Conservation (phyloP, 2,797 vertebrate species). For the Lepidocolaptes lacrymiger region DNA sequence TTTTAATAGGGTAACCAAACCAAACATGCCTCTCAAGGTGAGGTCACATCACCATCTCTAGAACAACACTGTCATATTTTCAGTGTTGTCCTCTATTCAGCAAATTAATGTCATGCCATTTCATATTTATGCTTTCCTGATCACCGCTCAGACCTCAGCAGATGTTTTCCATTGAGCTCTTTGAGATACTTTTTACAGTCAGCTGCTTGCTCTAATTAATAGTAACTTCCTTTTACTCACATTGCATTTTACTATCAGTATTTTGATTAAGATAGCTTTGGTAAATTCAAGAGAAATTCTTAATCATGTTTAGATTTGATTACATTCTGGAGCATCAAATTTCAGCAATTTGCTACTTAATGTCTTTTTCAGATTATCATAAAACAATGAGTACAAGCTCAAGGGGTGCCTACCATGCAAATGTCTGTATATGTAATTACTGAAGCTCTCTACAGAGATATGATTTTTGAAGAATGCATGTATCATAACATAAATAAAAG, state of each 20-base stretch:
- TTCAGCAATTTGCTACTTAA: neutral
- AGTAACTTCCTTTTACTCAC: neutral
- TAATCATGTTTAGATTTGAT: neutral
- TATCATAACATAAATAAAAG: neutral
- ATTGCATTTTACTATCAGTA: neutral
- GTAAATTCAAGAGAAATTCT: neutral
- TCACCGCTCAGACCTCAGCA: constrained; percentile 20
- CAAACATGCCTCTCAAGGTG: constrained; percentile 36
- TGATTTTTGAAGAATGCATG: neutral
- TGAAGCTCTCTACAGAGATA: neutral
- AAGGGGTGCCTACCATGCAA: neutral
- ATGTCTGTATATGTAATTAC: neutral
- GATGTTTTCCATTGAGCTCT: constrained; percentile 24
- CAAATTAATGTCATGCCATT: constrained; percentile 58
- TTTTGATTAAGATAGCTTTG: neutral
- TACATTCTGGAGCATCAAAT: neutral
- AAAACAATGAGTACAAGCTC: neutral
- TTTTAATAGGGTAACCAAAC: constrained; percentile 60
- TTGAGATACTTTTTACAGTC: neutral
- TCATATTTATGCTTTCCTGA: constrained; percentile 44
- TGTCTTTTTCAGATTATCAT: neutral
- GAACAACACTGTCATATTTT: constrained; percentile 48
- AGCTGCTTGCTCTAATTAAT: neutral
- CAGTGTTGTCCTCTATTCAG: constrained; percentile 51
- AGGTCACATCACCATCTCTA: constrained; percentile 41